A percentile compares a stretch with the other conserved stretches of the same genome.
Conservation (phyloP, 2,113 vertebrate species). For the Ctenomys sociabilis region DNA sequence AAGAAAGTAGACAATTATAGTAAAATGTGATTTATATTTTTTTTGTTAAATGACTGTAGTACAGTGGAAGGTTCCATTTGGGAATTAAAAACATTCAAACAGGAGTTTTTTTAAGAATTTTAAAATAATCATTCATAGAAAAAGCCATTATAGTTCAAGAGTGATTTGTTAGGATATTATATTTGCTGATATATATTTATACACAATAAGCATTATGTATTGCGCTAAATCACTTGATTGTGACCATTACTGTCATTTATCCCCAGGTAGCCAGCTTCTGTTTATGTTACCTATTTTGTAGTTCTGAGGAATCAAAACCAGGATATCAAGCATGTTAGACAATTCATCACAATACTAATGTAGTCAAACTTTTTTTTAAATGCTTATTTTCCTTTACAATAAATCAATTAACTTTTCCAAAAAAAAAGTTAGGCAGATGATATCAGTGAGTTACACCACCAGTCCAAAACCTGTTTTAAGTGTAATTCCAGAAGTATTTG, state of each 20-base stretch:
- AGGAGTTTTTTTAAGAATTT: conserved; percentile 51
- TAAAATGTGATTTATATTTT: conserved; percentile 13
- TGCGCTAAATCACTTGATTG: not conserved
- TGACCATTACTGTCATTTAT: conserved; percentile 19
- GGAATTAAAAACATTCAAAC: conserved; percentile 17
- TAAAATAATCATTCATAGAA: conserved; percentile 5
- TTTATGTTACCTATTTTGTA: not conserved
- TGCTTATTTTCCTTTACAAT: too few species aligned
- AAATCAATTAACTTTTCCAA: too few species aligned
- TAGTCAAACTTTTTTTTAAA: too few species aligned
- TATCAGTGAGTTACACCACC: not conserved
- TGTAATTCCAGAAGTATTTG: not conserved
- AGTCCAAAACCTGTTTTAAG: conserved; percentile 12
- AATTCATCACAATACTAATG: too few species aligned
- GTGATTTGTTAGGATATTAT: not conserved
- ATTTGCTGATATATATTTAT: not conserved
- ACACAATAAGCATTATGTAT: not conserved
- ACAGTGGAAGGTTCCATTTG: not conserved
- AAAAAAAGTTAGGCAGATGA: not conserved
- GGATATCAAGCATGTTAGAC: not conserved
- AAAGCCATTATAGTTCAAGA: conserved; percentile 31
- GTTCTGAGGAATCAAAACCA: not conserved
- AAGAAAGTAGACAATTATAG: not conserved
- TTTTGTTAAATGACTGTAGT: conserved; percentile 23
- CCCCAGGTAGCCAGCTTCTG: not conserved